Evolutionary conservation across 2,113 vertebrate genomes (phyloP).

Genomic region (Felis chaus): DNA sequence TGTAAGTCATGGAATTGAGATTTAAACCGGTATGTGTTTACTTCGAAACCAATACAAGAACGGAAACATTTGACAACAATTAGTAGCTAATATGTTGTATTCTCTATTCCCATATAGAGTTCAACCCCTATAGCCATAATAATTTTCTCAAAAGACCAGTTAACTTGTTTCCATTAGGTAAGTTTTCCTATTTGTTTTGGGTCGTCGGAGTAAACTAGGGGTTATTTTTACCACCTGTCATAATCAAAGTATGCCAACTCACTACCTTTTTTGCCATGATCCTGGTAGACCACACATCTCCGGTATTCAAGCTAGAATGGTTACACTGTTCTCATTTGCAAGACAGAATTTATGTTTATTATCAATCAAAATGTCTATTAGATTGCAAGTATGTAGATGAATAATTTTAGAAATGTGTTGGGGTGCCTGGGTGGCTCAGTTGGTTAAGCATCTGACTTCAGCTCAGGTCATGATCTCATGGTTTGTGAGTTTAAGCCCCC

Average conservation of each 20-base stretch:
- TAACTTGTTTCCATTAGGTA: not conserved
- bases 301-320: not conserved
- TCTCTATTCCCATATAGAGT: not conserved
- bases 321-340: not conserved
- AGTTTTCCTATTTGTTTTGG: not conserved
- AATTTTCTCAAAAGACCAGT: not conserved
- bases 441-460: too few species aligned
- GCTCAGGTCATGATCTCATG: too few species aligned
- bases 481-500: too few species aligned
- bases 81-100: not conserved
- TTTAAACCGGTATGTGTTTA: not conserved
- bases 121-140: not conserved
- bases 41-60: not conserved
- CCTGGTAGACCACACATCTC: not conserved
- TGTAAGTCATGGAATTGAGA: not conserved
- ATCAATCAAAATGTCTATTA: not conserved
- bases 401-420: not conserved
- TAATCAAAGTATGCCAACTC: not conserved
- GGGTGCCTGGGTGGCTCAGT: too few species aligned
- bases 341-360: not conserved
- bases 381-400: not conserved
- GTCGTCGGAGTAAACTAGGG: not conserved
- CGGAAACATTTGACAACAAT: not conserved
- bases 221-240: not conserved
- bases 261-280: not conserved